phyloP scores from a whole-genome alignment of 1,140 invertebrate genomes.

The Drosophila ficusphila region DNA sequence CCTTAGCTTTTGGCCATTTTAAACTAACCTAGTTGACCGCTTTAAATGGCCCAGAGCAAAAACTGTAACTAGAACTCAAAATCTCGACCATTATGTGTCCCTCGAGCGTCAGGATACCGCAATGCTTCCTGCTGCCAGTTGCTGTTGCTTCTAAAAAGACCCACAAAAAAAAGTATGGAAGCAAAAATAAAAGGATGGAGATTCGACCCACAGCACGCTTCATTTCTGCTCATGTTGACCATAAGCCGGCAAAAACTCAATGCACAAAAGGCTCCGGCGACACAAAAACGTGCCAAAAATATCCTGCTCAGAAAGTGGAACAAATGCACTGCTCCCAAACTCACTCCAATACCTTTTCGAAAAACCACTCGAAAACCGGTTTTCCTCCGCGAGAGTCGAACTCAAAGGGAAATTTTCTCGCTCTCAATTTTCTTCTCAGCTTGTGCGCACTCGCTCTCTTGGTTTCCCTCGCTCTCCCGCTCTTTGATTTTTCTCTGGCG shows the following conservation, averaged over 20 bases:
- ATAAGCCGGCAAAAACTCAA: constrained; percentile 62
- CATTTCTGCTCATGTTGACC: constrained; percentile 50
- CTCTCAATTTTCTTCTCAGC: constrained; percentile 1
- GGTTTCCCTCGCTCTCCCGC: neutral
- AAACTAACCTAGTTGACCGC: neutral
- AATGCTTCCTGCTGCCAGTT: constrained; percentile 54
- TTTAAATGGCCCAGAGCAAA: constrained; percentile 16
- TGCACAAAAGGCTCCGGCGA: constrained; percentile 53
- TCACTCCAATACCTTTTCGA: neutral
- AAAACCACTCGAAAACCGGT: constrained; percentile 33
- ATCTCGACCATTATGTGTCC: constrained; percentile 72
- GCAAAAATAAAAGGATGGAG: neutral
- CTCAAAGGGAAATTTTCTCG: constrained; percentile 34
- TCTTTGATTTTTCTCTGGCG: constrained; percentile 6
- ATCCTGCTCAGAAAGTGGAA: constrained; percentile 67
- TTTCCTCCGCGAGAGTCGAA: neutral
- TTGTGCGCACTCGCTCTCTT: neutral
- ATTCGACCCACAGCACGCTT: constrained; percentile 50
- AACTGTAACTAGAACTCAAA: constrained; percentile 43
- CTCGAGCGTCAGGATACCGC: constrained; percentile 47
- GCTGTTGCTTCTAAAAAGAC: constrained; percentile 1
- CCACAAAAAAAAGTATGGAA: neutral
- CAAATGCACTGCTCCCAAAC: constrained; percentile 52
- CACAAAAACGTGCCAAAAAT: constrained; percentile 55
- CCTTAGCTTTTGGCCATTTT: neutral